Evolutionary conservation across 2,113 vertebrate genomes (phyloP), one percentile per base, ranked within the genome.

Genomic region (Mormoops blainvillei): DNA sequence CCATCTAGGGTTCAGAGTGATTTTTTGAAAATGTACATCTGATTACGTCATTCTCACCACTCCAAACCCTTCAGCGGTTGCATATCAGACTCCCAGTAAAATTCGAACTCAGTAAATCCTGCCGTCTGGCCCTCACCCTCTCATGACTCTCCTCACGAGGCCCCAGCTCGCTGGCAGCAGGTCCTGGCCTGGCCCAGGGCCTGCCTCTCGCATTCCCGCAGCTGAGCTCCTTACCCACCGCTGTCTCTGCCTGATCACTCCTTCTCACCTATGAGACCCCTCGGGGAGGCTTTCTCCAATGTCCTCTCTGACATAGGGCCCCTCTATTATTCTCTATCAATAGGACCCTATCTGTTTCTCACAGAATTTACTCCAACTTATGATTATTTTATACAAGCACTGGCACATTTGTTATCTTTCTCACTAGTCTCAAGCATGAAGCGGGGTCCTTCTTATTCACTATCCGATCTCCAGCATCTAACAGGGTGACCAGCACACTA

Each of bases 351-450:
- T 36, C 52, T 36, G 20, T 13, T 74, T 70, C 43, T 61, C 83
- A 74, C 0, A 38, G 52, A 81, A 38, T 91, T 85, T 38, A 48
- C 28, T 22, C 50, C 5, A 43, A n/a, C 45, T 70, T 38, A 48
- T 19, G 61, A 65, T 61, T 61, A 41, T 28, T 93, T 84, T 76
- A 36, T 86, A 86, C 95, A 48, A 1, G 43, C 24, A 18, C 63
- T n/a, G 20, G 33, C 50, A 92, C 19, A 10, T n/a, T 63, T 70
- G 43, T 54, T 56, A 13, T 54, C 61, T 86, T 97, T 78, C 67
- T 78, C 41, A 28, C 22, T 15, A 45, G 87, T 54, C 7, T 61
- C 18, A 56, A 28, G 52, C 10, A 20, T 12, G 16, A 38, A 36
- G 43, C 0, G 36, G 41, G 63, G 61, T 50, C 54, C 87, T 89